Base-by-base conservation (phyloP, 2,113 vertebrate species). In the Apeltes quadracus region DNA sequence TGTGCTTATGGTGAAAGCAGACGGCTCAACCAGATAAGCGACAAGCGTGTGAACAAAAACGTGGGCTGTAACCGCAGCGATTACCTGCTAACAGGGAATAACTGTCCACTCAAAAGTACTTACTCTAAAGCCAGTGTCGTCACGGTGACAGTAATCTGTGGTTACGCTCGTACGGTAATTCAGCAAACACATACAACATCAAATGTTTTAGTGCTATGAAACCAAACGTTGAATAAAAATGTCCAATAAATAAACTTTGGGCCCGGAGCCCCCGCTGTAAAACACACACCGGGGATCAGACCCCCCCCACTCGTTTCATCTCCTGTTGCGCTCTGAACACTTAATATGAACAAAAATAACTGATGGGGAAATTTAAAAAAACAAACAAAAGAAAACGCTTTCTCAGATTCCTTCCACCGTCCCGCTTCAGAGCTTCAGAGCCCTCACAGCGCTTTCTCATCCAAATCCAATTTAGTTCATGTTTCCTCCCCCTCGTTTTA, bases 391-490 rank as follows among this genome's bases (percentile, higher is more conserved):
- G 67, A 67, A 63, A 64, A 22, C 34, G 18, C 53, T 59, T 56
- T 69, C 70, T 72, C 62, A 70, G 58, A 85, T 84, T 84, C 61
- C 71, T 53, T 58, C 66, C 69, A 70, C 71, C 18, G 57, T 51
- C 75, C 62, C 66, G 75, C 65, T 81, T n/a, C n/a, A n/a, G n/a
- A n/a, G 84, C 87, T 84, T 86, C 78, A 82, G 79, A 86, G 81
- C 71, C 87, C 88, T 87, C 87, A 87, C 88, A 86, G 89, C 77
- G 68, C 34, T 87, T 88, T 85, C 73, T 79, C 84, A 83, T 89
- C 87, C 82, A 87, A 88, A 90, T 90, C 88, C 90, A 88, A 88
- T 90, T 92, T 88, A 87, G 76, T 80, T 86, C 71, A 48, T 89
- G 65, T 85, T 83, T 78, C 86, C 74, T 13, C 39, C 20, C 64